Evolutionary conservation across 2,797 vertebrate species (phyloP).

Genomic region (Decapterus maruadsi): DNA sequence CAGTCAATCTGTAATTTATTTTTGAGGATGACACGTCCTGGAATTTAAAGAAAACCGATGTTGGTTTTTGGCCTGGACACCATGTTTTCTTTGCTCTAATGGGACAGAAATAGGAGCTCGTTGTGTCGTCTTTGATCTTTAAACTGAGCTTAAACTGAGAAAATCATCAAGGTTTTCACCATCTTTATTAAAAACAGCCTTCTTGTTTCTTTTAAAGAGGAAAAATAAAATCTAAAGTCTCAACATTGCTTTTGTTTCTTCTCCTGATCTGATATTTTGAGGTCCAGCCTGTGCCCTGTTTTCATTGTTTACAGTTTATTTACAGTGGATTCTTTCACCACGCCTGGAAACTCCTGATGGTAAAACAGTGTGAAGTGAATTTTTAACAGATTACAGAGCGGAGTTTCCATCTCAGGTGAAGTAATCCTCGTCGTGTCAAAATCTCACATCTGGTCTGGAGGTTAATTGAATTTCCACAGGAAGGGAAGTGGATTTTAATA

Average conservation of each 20-base stretch:
- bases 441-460: not conserved
- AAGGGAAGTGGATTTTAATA: not conserved
- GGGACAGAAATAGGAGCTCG: not conserved
- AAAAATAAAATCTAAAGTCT: not conserved
- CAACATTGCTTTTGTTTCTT: not conserved
- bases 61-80: not conserved
- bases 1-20: not conserved
- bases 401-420: not conserved
- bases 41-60: not conserved
- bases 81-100: not conserved
- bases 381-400: slow-evolving; percentile 4
- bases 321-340: slow-evolving; percentile 33
- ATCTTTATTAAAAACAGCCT: not conserved
- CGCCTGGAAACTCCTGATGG: slow-evolving; percentile 31
- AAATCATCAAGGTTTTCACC: not conserved
- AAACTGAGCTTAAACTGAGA: not conserved
- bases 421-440: not conserved
- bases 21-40: not conserved
- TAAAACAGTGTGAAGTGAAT: slow-evolving; percentile 7
- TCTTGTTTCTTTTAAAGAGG: not conserved
- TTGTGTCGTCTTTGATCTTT: not conserved
- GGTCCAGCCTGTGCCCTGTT: slow-evolving; percentile 23
- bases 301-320: slow-evolving; percentile 32
- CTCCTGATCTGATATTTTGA: not conserved
- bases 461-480: not conserved